Base-by-base conservation (phyloP, 2,888 invertebrate genomes). In the Proisotoma minuta region DNA sequence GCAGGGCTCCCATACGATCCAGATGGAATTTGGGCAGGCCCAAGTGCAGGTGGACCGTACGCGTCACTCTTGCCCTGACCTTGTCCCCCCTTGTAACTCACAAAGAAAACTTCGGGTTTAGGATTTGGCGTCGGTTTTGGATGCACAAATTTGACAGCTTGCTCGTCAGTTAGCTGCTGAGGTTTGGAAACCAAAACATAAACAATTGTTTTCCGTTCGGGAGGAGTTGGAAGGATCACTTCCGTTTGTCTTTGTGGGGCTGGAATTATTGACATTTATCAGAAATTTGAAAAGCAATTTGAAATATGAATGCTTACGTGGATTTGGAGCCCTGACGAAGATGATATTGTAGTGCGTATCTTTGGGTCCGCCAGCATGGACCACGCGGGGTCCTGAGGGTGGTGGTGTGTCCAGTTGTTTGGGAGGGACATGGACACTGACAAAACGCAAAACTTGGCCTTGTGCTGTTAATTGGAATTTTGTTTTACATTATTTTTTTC, bases 101-200 rank as follows among this genome's bases (percentile, higher is more conserved):
- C 39, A 34, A 54, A 54, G 23, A 4, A 54, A 10, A 54, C 53
- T n/a, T 54, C 53, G 18, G 53, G 53, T 5, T 34, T 29, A 15
- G 20, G 12, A 12, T 34, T 34, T 29, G 4, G 4, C 2, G 29
- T 29, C 22, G 53, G 53, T 20, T n/a, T 84, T 12, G 86, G 81
- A n/a, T 87, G 85, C 51, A 89, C 89, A 74, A 90, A 84, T 74
- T 83, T 81, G 78, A 91, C 85, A 74, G 89, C 88, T 71, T 87
- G 87, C 69, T 86, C 86, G 65, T 89, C 26, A 4, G 15, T 24
- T 2, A 15, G 28, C 12, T 26, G 88, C 3, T 29, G 88, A 75
- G 90, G 90, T 77, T 87, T 88, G 84, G 90, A 91, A 75, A 90
- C 89, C 79, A 91, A 80, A 43, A 91, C 91, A 80, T 91, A 91